Percentiles rank a stretch among this genome's conserved stretches.
These are phyloP conservation scores for Mesaphorura yosii DNA, from an alignment of 1,140 invertebrate species.

Conservation along the genomic window DNA sequence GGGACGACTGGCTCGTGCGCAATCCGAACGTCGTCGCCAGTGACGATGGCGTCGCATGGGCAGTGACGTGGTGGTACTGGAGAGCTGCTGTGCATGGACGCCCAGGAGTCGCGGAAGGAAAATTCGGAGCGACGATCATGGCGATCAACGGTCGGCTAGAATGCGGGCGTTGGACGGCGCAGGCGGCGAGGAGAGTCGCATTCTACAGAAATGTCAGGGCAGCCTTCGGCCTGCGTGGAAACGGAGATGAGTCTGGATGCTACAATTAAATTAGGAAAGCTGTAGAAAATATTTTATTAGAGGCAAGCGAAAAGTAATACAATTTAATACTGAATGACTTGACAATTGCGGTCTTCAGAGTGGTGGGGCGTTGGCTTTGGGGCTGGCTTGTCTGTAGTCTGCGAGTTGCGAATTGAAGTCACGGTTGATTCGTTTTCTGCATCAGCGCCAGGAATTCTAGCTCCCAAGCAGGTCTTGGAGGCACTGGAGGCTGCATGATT, in stretches of 20 bases:
- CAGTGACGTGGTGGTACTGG: slow-evolving; percentile 21
- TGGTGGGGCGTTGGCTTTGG: too few species aligned
- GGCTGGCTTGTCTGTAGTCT: too few species aligned
- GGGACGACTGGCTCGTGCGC: slow-evolving; percentile 17
- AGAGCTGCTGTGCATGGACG: background rate
- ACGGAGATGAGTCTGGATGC: slow-evolving; percentile 8
- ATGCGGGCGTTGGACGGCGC: slow-evolving; percentile 1
- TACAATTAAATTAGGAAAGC: slow-evolving; percentile 11
- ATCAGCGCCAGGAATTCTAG: too few species aligned
- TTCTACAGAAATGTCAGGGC: slow-evolving; percentile 2
- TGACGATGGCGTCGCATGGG: slow-evolving; percentile 18
- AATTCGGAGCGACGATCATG: slow-evolving; percentile 6
- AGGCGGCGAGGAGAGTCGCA: slow-evolving; percentile 1
- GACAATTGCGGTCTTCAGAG: too few species aligned
- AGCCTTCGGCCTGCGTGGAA: slow-evolving; percentile 5
- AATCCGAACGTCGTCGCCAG: slow-evolving; percentile 12
- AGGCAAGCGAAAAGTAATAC: too few species aligned
- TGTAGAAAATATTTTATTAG: too few species aligned
- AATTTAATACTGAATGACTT: too few species aligned
- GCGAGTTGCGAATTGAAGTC: too few species aligned
- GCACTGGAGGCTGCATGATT: too few species aligned
- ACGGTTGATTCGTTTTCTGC: too few species aligned
- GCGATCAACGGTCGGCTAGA: slow-evolving; percentile 16
- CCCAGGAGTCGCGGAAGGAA: slow-evolving; percentile 4
- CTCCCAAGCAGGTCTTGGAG: too few species aligned